Percentiles rank a stretch among this genome's conserved stretches.
phyloP scores from a whole-genome alignment of 2,888 invertebrate genomes.

The Tineola bisselliella region DNA sequence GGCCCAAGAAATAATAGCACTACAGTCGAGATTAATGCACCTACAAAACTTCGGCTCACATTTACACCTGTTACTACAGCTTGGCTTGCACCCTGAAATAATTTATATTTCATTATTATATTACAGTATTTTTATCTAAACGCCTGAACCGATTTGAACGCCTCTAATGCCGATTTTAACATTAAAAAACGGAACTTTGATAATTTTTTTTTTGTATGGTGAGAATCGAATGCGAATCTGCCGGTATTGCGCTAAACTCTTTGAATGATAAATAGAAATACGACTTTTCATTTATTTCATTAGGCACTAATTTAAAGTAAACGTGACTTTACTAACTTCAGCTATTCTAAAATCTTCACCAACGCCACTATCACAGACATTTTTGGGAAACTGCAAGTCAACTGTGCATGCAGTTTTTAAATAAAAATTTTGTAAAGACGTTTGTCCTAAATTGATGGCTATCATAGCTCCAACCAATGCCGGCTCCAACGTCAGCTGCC shows the following conservation, averaged over 20 bases:
- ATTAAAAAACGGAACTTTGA: no score
- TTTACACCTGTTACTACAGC: constrained; percentile 73
- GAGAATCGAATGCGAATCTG: no score
- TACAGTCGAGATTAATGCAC: constrained; percentile 68
- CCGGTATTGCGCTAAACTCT: no score
- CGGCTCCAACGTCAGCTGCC: constrained; percentile 73
- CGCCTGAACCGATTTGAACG: no score
- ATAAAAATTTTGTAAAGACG: constrained; percentile 79
- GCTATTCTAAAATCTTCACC: constrained; percentile 44
- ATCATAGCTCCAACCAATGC: constrained; percentile 75
- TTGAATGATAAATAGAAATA: no score
- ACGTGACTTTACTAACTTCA: constrained; percentile 32
- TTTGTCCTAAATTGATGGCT: constrained; percentile 65
- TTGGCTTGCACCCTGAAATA: constrained; percentile 59
- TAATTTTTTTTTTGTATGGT: no score
- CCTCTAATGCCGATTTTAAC: no score
- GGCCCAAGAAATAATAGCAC: constrained; percentile 69
- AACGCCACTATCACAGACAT: constrained; percentile 70
- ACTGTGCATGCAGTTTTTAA: constrained; percentile 79
- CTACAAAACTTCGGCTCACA: constrained; percentile 66
- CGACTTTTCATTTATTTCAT: no score
- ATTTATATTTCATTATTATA: no score
- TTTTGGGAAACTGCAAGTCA: constrained; percentile 69
- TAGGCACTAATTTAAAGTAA: constrained; percentile 5
- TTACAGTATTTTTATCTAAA: no score